Evolutionary conservation across 2,797 vertebrate genomes (phyloP), one percentile per base, ranked within the genome.

Genomic region (Limosa lapponica): DNA sequence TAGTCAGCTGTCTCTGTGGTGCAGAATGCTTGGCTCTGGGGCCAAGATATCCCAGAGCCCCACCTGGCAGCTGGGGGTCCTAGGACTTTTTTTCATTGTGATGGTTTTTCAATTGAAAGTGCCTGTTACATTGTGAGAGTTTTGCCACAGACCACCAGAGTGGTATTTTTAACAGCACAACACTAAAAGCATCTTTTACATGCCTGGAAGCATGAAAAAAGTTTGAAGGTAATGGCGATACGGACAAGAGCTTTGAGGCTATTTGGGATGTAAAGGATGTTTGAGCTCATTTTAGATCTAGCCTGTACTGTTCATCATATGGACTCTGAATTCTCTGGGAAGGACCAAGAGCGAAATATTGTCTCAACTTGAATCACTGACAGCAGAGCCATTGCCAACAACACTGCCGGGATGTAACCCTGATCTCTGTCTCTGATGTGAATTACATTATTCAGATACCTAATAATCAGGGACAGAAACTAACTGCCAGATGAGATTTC

Each of bases 1-100:
- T 11, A 7, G 5, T 69, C 71, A 67, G 36, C 34, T 28, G 48
- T 23, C 13, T 41, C 46, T 59, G 16, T 0, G 0, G 3, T n/a
- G 27, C 39, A 64, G 43, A 71, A 39, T 1, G 0, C 28, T 49
- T 55, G 36, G 32, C 27, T 55, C 57, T 62, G 25, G 20, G n/a
- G 25, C 28, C 27, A 77, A 43, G 22, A 66, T 16, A 15, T 62
- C 10, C 18, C 39, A 67, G 22, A 25, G 22, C 4, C 18, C 13
- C 30, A 77, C 10, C 16, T 73, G 46, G 18, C n/a, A 80, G 11
- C 22, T 30, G 20, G 9, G 16, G 27, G 8, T n/a, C 6, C 24
- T 57, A 20, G n/a, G 37, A 46, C 2, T 4, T 28, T 52, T 57
- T 51, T 52, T 24, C 22, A 20, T 43, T 81, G 10, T 41, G 25